Evolutionary conservation across 2,113 vertebrate genomes (phyloP).

Genomic region (Cavia porcellus): DNA sequence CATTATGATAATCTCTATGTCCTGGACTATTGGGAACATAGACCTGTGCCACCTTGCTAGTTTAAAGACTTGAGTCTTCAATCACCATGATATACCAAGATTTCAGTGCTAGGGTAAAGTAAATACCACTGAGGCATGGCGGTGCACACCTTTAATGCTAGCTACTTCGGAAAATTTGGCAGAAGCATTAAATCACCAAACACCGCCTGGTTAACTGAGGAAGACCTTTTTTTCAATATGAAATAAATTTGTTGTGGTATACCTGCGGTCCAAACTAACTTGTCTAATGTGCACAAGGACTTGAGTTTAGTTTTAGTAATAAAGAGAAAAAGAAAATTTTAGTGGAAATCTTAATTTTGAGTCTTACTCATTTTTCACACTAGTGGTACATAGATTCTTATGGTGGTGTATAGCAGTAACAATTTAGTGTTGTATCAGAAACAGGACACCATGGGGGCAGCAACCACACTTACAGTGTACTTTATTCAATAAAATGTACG

Average conservation of each 20-base stretch:
- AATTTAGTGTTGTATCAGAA: neutral
- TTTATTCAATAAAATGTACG: neutral
- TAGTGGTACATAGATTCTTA: neutral
- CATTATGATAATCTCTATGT: neutral
- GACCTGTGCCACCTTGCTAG: neutral
- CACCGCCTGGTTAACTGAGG: neutral
- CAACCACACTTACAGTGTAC: neutral
- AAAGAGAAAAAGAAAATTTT: no score
- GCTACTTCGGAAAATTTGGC: neutral
- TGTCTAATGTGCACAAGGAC: neutral
- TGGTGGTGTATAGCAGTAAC: neutral
- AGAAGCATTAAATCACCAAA: neutral
- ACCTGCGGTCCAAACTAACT: neutral
- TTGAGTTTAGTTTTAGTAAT: no score
- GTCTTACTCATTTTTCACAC: neutral
- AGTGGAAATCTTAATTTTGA: neutral
- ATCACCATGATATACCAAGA: neutral
- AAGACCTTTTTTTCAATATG: neutral
- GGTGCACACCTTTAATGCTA: neutral
- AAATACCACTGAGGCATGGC: neutral
- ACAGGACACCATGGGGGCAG: no score
- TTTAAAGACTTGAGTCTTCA: neutral
- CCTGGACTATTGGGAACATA: neutral
- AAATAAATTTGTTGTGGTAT: neutral
- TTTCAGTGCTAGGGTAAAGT: neutral